phyloP scores from a whole-genome alignment of 2,113 vertebrate species.

The Balaeniceps rex region DNA sequence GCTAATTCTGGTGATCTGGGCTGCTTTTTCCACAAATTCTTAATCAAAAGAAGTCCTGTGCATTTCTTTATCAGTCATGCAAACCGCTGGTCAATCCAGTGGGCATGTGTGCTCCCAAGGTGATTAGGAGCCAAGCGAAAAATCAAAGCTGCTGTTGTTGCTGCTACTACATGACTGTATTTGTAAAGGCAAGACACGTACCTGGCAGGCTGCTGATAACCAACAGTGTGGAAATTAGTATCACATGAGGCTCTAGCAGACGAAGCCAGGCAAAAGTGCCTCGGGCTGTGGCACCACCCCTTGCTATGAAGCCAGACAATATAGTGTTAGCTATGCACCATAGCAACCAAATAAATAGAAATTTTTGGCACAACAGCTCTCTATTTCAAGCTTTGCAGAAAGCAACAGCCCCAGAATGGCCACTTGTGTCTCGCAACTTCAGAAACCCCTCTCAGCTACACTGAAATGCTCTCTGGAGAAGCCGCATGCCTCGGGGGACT shows the following conservation, averaged over 20 bases:
- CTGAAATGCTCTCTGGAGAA: neutral
- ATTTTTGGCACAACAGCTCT: neutral
- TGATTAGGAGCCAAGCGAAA: neutral
- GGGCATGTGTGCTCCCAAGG: neutral
- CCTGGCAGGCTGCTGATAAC: slow-evolving; percentile 54
- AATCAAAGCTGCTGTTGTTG: slow-evolving; percentile 23
- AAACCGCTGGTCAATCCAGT: neutral
- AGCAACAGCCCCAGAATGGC: neutral
- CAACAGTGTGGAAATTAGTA: slow-evolving; percentile 30
- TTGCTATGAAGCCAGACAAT: slow-evolving; percentile 17
- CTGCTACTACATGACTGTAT: slow-evolving; percentile 36
- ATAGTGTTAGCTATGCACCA: slow-evolving; percentile 12
- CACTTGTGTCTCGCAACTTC: neutral
- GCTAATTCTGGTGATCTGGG: neutral
- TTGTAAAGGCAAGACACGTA: slow-evolving; percentile 47
- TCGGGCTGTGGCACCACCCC: neutral
- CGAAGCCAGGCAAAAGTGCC: neutral
- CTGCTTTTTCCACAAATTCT: neutral
- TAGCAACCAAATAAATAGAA: slow-evolving; percentile 45
- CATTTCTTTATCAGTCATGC: neutral
- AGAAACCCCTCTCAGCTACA: neutral
- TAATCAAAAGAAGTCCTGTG: neutral
- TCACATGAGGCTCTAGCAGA: slow-evolving; percentile 26
- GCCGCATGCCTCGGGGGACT: neutral
- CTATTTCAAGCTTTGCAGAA: slow-evolving; percentile 4